Percentiles rank a stretch among this genome's conserved stretches.
Evolutionary conservation across 2,113 vertebrate species (phyloP).

Genomic region (Grallaria varia): DNA sequence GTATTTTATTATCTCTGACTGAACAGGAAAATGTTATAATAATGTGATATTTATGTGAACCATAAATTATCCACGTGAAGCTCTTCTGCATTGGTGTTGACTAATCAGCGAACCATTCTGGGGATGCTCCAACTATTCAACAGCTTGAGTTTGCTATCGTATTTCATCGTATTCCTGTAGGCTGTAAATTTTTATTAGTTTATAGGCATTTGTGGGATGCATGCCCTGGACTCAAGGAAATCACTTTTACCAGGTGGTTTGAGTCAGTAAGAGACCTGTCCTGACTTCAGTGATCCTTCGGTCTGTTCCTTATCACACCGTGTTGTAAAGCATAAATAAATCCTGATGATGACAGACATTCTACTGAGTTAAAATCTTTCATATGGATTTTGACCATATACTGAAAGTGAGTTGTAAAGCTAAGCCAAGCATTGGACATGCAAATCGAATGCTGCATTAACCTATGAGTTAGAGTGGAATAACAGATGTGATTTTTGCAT

Average conservation of each 20-base stretch:
- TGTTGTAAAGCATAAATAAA: background rate
- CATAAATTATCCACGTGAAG: constrained; percentile 18
- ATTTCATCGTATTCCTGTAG: constrained; percentile 1
- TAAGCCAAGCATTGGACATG: background rate
- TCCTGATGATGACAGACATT: background rate
- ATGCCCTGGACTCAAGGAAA: background rate
- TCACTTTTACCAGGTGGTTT: constrained; percentile 5
- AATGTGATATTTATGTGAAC: constrained; percentile 31
- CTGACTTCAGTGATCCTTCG: background rate
- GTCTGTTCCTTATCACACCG: background rate
- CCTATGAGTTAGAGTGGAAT: background rate
- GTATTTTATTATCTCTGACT: constrained; percentile 28
- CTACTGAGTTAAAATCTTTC: background rate
- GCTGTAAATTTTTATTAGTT: constrained; percentile 18
- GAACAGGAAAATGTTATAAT: constrained; percentile 45
- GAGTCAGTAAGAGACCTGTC: background rate
- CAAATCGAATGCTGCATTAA: background rate
- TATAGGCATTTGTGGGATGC: background rate
- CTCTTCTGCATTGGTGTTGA: constrained; percentile 11
- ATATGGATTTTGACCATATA: background rate
- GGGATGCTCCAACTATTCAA: background rate
- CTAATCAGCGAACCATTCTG: background rate
- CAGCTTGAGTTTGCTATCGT: background rate
- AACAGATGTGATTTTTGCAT: background rate
- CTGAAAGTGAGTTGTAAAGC: background rate